Conservation (phyloP, 2,888 invertebrate species). For the Sericinus montela region DNA sequence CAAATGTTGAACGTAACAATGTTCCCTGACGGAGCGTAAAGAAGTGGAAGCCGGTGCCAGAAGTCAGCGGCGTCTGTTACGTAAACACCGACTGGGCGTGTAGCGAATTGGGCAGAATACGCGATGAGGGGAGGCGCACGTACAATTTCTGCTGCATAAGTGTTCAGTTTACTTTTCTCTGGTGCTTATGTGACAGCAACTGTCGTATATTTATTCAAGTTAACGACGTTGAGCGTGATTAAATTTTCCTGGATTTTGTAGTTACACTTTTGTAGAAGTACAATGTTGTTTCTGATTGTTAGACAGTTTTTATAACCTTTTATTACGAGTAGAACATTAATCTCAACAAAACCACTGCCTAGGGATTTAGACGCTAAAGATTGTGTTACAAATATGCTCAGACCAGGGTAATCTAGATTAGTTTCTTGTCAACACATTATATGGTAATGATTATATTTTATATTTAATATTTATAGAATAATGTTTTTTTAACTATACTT, state of each 20-base stretch:
- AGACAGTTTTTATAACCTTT: too few relatives aligned
- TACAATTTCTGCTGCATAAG: constrained; percentile 58
- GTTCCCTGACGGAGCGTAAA: constrained; percentile 40
- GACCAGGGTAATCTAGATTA: too few relatives aligned
- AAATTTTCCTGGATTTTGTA: constrained; percentile 6
- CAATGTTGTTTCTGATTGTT: background rate
- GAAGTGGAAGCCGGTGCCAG: constrained; percentile 57
- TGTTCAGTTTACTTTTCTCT: constrained; percentile 54
- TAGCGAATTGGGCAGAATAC: constrained; percentile 73
- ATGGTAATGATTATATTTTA: too few relatives aligned
- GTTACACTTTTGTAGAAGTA: background rate
- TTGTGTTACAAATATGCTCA: too few relatives aligned
- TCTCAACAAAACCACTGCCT: too few relatives aligned
- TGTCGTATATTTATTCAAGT: constrained; percentile 20
- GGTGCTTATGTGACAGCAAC: constrained; percentile 29
- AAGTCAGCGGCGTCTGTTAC: constrained; percentile 69
- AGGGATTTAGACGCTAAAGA: too few relatives aligned
- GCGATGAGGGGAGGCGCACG: constrained; percentile 67
- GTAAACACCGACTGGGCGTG: constrained; percentile 74
- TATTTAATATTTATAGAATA: too few relatives aligned
- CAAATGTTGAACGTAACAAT: constrained; percentile 14
- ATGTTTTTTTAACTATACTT: too few relatives aligned
- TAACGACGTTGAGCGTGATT: constrained; percentile 16
- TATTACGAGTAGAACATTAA: too few relatives aligned
- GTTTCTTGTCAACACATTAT: too few relatives aligned